Evolutionary conservation across 2,797 vertebrate species (phyloP).

Genomic region (Phataginus tricuspis): DNA sequence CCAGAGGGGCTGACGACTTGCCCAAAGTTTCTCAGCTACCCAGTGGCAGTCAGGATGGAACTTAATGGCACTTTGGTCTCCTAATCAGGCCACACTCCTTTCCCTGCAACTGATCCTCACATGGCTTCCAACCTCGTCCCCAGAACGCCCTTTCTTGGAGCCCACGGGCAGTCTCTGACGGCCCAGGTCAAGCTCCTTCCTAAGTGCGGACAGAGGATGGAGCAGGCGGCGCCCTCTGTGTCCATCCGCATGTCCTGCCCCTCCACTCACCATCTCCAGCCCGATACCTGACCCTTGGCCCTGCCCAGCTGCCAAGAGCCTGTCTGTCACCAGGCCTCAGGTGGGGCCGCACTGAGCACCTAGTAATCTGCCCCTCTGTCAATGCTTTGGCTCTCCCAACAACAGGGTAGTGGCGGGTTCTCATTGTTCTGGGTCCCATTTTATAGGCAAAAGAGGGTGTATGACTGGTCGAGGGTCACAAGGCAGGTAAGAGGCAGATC

Average conservation of each 20-base stretch:
- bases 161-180: not conserved
- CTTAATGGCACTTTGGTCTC: not conserved
- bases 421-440: not conserved
- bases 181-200: not conserved
- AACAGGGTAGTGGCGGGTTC: not conserved
- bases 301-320: not conserved
- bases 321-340: not conserved
- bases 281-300: not conserved
- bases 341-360: not conserved
- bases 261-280: not conserved
- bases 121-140: not conserved
- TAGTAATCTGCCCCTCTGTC: rapidly evolving
- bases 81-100: not conserved
- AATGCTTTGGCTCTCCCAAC: not conserved
- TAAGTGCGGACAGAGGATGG: not conserved
- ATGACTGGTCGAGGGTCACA: not conserved
- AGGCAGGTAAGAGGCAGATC: not conserved
- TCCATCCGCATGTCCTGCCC: not conserved
- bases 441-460: not conserved
- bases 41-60: not conserved
- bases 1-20: not conserved
- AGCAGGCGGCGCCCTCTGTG: not conserved
- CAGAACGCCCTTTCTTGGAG: not conserved
- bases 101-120: not conserved
- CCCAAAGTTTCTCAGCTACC: not conserved